Conservation (phyloP, 1,140 invertebrate species). For the Zaprionus vittiger region DNA sequence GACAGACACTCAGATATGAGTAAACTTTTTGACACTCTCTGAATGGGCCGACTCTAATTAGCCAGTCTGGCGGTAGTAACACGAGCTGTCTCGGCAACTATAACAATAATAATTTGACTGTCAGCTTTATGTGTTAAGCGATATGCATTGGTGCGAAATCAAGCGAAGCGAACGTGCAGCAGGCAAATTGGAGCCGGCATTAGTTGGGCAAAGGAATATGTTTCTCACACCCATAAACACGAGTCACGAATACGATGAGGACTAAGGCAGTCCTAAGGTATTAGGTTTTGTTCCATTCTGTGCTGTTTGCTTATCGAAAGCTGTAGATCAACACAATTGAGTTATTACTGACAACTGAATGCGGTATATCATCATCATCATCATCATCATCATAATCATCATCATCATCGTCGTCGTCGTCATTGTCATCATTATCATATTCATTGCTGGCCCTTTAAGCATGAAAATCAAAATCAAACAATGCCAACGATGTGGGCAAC, state of each 20-base stretch:
- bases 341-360: constrained; percentile 77
- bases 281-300: constrained; percentile 17
- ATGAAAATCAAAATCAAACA: constrained; percentile 72
- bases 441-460: constrained; percentile 41
- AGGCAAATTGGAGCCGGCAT: constrained; percentile 4
- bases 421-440: constrained; percentile 32
- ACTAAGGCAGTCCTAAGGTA: constrained; percentile 11
- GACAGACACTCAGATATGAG: constrained; percentile 65
- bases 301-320: constrained; percentile 54
- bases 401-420: constrained; percentile 22
- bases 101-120: constrained; percentile 6
- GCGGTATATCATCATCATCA: constrained; percentile 59
- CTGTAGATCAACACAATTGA: constrained; percentile 70
- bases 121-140: constrained; percentile 22
- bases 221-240: neutral
- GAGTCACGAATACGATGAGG: constrained; percentile 17
- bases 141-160: neutral
- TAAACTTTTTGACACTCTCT: constrained; percentile 67
- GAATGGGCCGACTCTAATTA: constrained; percentile 60
- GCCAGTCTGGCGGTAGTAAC: neutral
- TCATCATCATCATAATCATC: constrained; percentile 32
- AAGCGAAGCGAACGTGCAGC: constrained; percentile 4
- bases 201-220: neutral
- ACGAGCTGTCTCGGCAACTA: neutral
- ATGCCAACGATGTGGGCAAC: constrained; percentile 46